Base-by-base conservation (phyloP, 2,113 vertebrate genomes). In the Myotis yumanensis region DNA sequence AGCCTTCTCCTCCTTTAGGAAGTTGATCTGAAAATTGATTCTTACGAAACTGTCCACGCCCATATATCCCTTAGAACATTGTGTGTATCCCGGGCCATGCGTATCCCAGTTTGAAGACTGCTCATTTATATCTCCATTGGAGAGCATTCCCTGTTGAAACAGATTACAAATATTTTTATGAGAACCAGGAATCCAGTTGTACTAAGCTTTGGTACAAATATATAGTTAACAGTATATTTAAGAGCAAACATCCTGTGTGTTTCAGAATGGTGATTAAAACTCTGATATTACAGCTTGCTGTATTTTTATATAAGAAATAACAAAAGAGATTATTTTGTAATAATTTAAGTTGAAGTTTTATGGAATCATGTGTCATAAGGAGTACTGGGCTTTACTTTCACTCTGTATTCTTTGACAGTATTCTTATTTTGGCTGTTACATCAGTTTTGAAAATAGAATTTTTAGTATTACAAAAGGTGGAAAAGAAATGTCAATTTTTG, bases 201-300 rank as follows among this genome's bases (percentile, higher is more conserved):
- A 85, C 4, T 62, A 90, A 12, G n/a, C 9, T 35, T 68, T 91
- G 84, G 12, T 80, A 71, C 16, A 90, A 43, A 52, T 91, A 43
- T 68, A n/a, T 89, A 17, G 51, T 89, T 94, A 83, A 52, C 18
- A n/a, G 4, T 90, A 28, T 92, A 76, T 52, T 86, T 83, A 48
- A 18, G 62, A 57, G 22, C 72, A 92, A 93, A 85, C 51, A 68
- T 48, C 16, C n/a, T 73, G 4, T 73, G 4, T 93, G 25, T 89
- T 89, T 95, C 88, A 64, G n/a, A 81, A 46, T 89, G 83, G n/a
- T 52, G 7, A 11, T 82, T 83, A 83, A 91, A 88, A 95, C 8
- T 25, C 18, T 90, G 10, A 43, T 54, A 14, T 18, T 85, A n/a
- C 89, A 37, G 16, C 14, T 86, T 80, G 76, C 22, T 69, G 0